Conservation (phyloP, 2,113 vertebrate species). For the Leucopsar rothschildi region DNA sequence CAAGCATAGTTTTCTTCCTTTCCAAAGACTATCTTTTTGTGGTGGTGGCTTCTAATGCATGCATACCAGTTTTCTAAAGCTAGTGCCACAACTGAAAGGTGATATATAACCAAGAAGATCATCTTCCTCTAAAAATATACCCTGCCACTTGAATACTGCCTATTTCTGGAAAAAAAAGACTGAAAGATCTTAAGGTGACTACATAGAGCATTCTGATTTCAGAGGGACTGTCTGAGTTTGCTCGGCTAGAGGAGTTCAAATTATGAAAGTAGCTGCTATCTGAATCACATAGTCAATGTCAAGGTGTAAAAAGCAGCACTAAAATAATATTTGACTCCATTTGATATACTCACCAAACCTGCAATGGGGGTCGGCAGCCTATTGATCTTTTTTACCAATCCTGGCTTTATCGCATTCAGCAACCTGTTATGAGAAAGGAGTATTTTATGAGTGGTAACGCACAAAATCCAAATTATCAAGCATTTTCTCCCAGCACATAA, state of each 20-base stretch:
- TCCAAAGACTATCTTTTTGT: neutral
- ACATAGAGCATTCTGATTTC: neutral
- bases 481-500: neutral
- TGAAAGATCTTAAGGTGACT: neutral
- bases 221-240: neutral
- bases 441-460: neutral
- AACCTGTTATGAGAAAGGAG: constrained; percentile 80
- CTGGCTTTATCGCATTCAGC: constrained; percentile 92
- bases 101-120: neutral
- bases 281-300: constrained; percentile 32
- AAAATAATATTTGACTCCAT: neutral
- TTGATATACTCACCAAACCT: constrained; percentile 86
- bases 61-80: neutral
- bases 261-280: neutral
- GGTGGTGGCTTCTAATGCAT: neutral
- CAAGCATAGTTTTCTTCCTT: neutral
- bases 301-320: constrained; percentile 24
- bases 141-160: neutral
- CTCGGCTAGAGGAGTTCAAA: neutral
- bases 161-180: neutral
- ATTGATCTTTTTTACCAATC: constrained; percentile 95
- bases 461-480: constrained; percentile 12
- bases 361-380: constrained; percentile 91
- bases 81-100: neutral
- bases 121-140: neutral